phyloP scores from a whole-genome alignment of 30 jellyfish, hydroid and myxozoan genomes.

The Catostylus mosaicus region DNA sequence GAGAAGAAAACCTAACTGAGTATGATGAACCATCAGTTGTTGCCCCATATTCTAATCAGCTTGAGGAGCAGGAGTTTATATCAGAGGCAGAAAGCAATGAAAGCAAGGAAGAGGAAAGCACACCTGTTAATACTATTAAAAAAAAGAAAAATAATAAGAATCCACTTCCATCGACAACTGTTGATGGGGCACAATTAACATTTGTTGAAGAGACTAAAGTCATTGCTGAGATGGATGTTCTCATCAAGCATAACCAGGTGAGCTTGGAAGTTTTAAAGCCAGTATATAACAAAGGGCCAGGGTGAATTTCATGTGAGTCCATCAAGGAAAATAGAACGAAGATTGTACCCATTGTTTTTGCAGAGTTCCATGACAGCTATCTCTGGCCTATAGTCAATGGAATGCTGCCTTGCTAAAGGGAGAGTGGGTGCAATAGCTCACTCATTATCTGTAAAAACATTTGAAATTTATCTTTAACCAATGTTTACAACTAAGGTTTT shows the following conservation, averaged over 20 bases:
- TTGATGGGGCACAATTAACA: conserved; percentile 75
- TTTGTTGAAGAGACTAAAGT: conserved; percentile 75
- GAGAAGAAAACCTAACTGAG: not conserved
- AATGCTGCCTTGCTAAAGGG: too few species aligned
- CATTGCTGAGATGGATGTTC: conserved; percentile 75
- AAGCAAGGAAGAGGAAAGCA: conserved; percentile 11
- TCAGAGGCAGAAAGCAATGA: not conserved
- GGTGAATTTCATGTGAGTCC: too few species aligned
- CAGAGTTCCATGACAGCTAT: too few species aligned
- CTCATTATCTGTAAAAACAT: too few species aligned
- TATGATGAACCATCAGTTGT: not conserved
- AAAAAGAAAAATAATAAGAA: conserved; percentile 36
- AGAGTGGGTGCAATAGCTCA: too few species aligned
- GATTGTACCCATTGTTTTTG: too few species aligned
- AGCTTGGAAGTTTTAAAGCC: too few species aligned
- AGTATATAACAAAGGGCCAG: too few species aligned
- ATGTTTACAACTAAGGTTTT: too few species aligned
- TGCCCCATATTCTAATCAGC: not conserved
- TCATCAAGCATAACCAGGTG: conserved; percentile 63
- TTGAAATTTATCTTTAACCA: too few species aligned
- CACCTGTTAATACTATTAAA: conserved; percentile 7
- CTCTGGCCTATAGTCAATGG: too few species aligned
- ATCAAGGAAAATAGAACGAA: too few species aligned
- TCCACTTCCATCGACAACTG: conserved; percentile 44
- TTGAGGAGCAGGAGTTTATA: not conserved